Percentiles rank a stretch among this genome's conserved stretches.
phyloP scores from a whole-genome alignment of 1,140 invertebrate species.

The Saccostrea glomerata region DNA sequence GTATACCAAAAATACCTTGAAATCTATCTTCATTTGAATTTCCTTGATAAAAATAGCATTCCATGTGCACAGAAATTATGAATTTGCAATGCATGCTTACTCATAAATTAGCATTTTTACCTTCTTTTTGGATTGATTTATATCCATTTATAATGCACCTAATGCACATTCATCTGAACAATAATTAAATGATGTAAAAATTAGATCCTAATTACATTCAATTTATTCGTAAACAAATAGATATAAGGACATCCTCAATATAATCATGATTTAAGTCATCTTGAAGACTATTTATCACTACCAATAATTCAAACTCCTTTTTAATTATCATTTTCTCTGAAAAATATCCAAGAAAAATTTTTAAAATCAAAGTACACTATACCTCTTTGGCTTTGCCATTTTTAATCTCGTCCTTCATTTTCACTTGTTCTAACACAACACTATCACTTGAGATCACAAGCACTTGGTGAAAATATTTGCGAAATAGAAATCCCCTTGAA shows the following conservation, averaged over 20 bases:
- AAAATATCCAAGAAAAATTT: background rate
- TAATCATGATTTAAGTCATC: background rate
- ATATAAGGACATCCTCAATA: slow-evolving; percentile 4
- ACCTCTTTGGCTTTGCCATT: background rate
- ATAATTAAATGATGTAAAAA: background rate
- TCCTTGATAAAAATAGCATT: background rate
- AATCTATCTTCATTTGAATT: background rate
- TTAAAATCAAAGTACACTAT: background rate
- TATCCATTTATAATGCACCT: background rate
- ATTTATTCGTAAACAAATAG: background rate
- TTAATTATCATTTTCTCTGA: background rate
- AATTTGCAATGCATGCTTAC: background rate
- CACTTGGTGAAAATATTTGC: background rate
- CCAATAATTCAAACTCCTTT: too few relatives aligned
- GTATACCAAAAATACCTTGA: background rate
- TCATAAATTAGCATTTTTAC: background rate
- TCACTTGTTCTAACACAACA: background rate
- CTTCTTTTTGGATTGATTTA: background rate
- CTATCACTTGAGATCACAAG: background rate
- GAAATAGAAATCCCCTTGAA: background rate
- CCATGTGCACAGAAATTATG: background rate
- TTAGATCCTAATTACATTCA: background rate
- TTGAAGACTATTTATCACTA: background rate
- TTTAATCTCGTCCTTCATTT: slow-evolving; percentile 10
- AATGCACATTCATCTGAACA: background rate